Base-by-base conservation (phyloP, 1,140 invertebrate genomes). In the Hermetia illucens region DNA sequence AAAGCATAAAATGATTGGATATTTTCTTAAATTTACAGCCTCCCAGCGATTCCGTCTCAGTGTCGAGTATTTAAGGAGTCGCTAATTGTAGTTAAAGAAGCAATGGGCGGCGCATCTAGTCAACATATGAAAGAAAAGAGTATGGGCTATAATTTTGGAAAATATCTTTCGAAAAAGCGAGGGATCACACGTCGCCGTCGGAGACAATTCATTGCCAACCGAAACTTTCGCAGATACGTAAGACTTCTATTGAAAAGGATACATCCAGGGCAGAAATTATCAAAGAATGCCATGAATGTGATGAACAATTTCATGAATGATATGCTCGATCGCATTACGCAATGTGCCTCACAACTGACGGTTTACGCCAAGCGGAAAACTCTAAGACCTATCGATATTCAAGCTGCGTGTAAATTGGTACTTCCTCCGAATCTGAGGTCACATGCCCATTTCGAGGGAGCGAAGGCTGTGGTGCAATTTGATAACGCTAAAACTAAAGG, bases 331-430 rank as follows among this genome's bases (percentile, higher is more conserved):
- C 44, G 64, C 20, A 72, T 74, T 44, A 66, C 69, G 24, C 54
- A 61, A 20, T 70, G 74, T 49, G 52, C 70, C 4, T 62, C 58
- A 13, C 57, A 62, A 37, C 43, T 72, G 34, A 52, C 65, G 17
- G 63, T 69, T 34, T 69, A 70, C 55, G 74, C 69, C 53, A 72
- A 70, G 48, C 49, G 58, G 19, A 62, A 61, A 2, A 48, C 66
- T 58, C 71, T 74, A 46, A 71, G 66, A 10, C 63, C 54, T 40
- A 55, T 68, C 42, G 74, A 77, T 52, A 70, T 77, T 35, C 70
- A 77, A 46, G 74, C 73, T n/a, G 69, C 73, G 33, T 71, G 72
- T 20, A 55, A 72, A 27, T 58, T 76, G 4, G 47, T 77, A 12
- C 50, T 77, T 20, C 71, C 73, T n/a, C 73, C 74, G 38, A 71